Conservation (phyloP, 2,113 vertebrate species). For the Aptenodytes forsteri region DNA sequence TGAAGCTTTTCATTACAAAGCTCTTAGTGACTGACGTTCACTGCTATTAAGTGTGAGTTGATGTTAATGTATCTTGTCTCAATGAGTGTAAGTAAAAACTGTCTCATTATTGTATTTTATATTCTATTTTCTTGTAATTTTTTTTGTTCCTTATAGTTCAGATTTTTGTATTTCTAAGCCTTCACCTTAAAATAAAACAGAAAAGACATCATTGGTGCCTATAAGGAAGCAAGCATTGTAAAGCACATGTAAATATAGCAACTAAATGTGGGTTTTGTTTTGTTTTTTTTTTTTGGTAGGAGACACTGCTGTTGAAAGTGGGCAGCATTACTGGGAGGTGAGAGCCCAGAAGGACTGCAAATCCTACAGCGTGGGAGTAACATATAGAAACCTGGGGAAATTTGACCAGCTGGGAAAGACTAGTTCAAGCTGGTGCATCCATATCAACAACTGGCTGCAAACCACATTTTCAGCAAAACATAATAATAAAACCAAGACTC, state of each 20-base stretch:
- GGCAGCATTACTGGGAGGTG: constrained; percentile 94
- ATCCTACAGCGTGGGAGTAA: constrained; percentile 88
- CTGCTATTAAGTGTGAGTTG: background rate
- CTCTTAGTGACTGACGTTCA: background rate
- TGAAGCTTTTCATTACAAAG: background rate
- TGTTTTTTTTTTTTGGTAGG: constrained; percentile 73
- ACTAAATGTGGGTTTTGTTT: background rate
- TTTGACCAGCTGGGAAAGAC: constrained; percentile 94
- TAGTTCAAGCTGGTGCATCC: constrained; percentile 88
- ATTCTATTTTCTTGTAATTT: background rate
- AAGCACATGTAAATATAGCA: background rate
- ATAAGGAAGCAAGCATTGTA: background rate
- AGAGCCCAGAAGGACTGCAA: constrained; percentile 90
- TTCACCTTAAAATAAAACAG: background rate
- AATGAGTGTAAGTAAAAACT: background rate
- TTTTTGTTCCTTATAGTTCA: background rate
- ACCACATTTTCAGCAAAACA: constrained; percentile 89
- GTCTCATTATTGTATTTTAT: background rate
- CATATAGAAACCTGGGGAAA: constrained; percentile 87
- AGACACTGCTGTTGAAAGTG: constrained; percentile 82
- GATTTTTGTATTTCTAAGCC: background rate
- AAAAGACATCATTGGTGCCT: background rate
- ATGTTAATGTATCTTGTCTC: background rate
- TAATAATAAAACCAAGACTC: constrained; percentile 89
- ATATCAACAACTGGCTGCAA: constrained; percentile 95